phyloP scores from a whole-genome alignment of 2,113 vertebrate species.

The Callorhinus ursinus region DNA sequence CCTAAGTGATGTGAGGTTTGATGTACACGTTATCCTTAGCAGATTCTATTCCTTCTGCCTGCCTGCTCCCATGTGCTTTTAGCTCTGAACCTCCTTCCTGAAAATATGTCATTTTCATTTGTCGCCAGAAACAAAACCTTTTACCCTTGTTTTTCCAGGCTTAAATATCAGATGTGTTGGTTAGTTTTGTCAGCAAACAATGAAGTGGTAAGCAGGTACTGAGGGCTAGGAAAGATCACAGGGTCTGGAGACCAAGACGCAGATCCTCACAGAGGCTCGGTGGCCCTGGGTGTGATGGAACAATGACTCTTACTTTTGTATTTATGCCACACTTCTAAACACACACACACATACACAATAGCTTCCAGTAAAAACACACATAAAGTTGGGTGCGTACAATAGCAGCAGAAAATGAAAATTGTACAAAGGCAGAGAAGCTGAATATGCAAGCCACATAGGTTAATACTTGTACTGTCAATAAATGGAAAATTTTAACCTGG shows the following conservation, averaged over 20 bases:
- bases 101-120: conserved; percentile 22
- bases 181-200: neutral
- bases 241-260: neutral
- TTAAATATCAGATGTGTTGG: neutral
- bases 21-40: neutral
- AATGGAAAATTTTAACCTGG: conserved; percentile 12
- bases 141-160: neutral
- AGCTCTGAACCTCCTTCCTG: neutral
- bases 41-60: neutral
- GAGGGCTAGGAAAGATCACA: neutral
- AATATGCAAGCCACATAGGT: neutral
- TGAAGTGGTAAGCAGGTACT: neutral
- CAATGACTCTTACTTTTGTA: neutral
- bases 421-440: neutral
- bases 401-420: neutral
- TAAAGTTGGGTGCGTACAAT: neutral
- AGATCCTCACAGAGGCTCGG: neutral
- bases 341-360: neutral
- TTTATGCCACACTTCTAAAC: neutral
- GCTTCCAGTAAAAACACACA: neutral
- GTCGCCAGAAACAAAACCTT: neutral
- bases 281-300: neutral
- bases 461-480: neutral
- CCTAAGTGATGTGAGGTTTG: neutral
- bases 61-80: neutral